Evolutionary conservation across 1,140 invertebrate genomes (phyloP).

Genomic region (Leptinotarsa undecemlineata): DNA sequence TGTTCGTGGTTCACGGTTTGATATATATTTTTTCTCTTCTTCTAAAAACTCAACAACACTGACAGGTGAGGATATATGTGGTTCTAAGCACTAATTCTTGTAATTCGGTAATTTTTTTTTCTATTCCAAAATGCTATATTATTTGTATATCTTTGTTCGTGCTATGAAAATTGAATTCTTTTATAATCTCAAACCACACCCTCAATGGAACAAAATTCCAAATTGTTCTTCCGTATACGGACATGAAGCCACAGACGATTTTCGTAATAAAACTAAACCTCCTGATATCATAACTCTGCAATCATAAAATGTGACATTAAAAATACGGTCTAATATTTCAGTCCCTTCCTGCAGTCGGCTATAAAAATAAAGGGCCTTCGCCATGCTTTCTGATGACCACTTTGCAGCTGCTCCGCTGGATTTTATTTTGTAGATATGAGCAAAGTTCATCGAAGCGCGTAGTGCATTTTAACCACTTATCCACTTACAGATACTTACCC

Average conservation of each 20-base stretch:
- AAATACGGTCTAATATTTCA: slow-evolving; percentile 51
- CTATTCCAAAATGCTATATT: too few species aligned
- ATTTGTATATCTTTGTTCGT: too few species aligned
- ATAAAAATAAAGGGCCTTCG: slow-evolving; percentile 11
- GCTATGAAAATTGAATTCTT: too few species aligned
- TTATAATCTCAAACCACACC: too few species aligned
- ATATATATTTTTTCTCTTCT: too few species aligned
- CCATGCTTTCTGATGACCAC: slow-evolving; percentile 9
- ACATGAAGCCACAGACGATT: slow-evolving; percentile 34
- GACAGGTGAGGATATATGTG: too few species aligned
- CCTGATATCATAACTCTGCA: slow-evolving; percentile 52
- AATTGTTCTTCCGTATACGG: background rate
- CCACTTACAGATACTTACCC: slow-evolving; percentile 49
- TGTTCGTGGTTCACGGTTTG: too few species aligned
- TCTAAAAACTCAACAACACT: too few species aligned
- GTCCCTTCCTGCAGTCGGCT: slow-evolving; percentile 36
- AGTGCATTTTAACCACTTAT: slow-evolving; percentile 54
- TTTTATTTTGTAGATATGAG: slow-evolving; percentile 49
- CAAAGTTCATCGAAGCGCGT: slow-evolving; percentile 50
- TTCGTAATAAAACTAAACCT: slow-evolving; percentile 46
- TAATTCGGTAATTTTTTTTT: too few species aligned
- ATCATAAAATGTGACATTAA: slow-evolving; percentile 55
- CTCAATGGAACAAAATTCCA: too few species aligned
- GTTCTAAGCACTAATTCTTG: too few species aligned
- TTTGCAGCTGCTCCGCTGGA: slow-evolving; percentile 34